These are phyloP conservation scores for Alligator sinensis DNA, from an alignment of 2,113 vertebrate species.

Conservation along the genomic window DNA sequence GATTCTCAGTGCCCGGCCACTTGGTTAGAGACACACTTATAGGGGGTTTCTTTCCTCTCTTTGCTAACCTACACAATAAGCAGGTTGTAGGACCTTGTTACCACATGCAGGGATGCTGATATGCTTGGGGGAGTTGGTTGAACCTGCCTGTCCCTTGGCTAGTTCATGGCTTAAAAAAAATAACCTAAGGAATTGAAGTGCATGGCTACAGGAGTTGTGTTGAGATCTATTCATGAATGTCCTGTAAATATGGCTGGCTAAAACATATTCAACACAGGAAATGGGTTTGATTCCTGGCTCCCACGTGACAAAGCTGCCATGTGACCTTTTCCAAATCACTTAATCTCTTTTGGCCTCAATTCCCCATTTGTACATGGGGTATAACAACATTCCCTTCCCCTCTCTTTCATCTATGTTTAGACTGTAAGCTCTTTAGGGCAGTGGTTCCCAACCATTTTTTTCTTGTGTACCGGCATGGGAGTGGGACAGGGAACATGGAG, in stretches of 20 bases:
- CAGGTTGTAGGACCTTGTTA: not conserved
- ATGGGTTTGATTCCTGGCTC: conserved; percentile 7
- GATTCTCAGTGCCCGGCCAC: no score
- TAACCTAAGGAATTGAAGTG: not conserved
- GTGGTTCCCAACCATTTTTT: not conserved
- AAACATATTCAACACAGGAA: not conserved
- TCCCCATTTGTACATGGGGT: not conserved
- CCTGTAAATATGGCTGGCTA: no score
- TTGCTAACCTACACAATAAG: not conserved
- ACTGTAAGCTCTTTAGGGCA: not conserved
- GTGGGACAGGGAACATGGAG: no score
- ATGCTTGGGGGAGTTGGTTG: not conserved
- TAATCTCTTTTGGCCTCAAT: not conserved
- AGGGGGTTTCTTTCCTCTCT: not conserved
- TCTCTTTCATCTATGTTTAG: not conserved
- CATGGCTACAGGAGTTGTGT: not conserved
- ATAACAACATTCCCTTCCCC: not conserved
- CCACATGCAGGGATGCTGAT: not conserved
- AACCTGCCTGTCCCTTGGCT: not conserved
- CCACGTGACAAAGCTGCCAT: not conserved
- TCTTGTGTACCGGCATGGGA: not conserved
- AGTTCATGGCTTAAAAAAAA: not conserved
- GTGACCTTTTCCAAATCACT: not conserved
- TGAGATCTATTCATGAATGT: no score
- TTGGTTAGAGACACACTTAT: not conserved